These are phyloP conservation scores for Hepsetus odoe DNA, from an alignment of 2,113 vertebrate genomes.

Conservation along the genomic window DNA sequence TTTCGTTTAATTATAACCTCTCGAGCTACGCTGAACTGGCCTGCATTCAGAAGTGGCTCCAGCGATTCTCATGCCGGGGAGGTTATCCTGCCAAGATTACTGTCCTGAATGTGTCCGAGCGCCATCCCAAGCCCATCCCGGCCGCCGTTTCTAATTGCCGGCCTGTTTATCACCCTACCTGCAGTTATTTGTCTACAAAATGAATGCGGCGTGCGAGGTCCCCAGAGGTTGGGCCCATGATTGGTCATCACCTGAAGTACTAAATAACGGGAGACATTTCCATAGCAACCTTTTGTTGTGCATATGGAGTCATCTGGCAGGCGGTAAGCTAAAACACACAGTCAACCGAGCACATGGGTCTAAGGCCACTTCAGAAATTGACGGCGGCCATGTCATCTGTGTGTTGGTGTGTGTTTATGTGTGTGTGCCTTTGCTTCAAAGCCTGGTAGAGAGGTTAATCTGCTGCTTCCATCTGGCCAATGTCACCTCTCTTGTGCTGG, in stretches of 20 bases:
- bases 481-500: neutral
- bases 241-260: slow-evolving; percentile 35
- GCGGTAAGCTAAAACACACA: neutral
- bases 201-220: neutral
- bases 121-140: no score
- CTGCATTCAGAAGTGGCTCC: neutral
- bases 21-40: neutral
- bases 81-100: neutral
- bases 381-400: neutral
- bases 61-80: neutral
- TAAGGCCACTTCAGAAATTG: neutral
- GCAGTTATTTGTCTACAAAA: slow-evolving; percentile 15
- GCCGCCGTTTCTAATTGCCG: slow-evolving; percentile 11
- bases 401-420: neutral
- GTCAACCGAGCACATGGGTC: neutral
- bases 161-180: neutral
- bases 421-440: neutral
- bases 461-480: slow-evolving; percentile 37
- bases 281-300: slow-evolving; percentile 39
- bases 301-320: slow-evolving; percentile 14
- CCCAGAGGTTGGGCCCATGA: slow-evolving; percentile 18
- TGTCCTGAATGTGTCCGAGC: neutral
- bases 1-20: neutral
- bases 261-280: slow-evolving; percentile 16
- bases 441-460: slow-evolving; percentile 21